These are phyloP conservation scores for Agelastica alni DNA, from an alignment of 2,888 invertebrate species.

Conservation along the genomic window DNA sequence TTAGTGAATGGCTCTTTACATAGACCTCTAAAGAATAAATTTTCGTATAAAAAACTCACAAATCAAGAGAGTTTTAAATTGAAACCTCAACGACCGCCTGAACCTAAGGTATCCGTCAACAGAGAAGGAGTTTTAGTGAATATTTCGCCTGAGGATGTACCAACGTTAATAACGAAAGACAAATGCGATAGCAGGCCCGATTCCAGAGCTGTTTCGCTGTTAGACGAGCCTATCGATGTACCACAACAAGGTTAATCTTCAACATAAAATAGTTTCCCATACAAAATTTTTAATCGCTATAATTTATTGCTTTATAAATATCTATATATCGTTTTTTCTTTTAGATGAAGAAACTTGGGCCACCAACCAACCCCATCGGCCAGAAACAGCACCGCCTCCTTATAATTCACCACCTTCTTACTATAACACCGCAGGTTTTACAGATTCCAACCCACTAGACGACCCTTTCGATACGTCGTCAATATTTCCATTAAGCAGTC, in stretches of 20 bases:
- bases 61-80: conserved; percentile 62
- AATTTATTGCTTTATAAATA: too few species aligned
- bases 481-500: conserved; percentile 30
- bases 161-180: conserved; percentile 30
- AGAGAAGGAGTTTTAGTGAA: conserved; percentile 76
- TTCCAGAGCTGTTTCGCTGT: conserved; percentile 59
- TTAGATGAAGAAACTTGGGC: conserved; percentile 34
- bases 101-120: conserved; percentile 48
- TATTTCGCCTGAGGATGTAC: conserved; percentile 62
- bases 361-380: conserved; percentile 10
- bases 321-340: too few species aligned
- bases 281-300: too few species aligned
- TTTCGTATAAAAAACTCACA: conserved; percentile 80
- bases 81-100: conserved; percentile 57
- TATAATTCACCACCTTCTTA: conserved; percentile 63
- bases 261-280: too few species aligned
- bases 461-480: conserved; percentile 73
- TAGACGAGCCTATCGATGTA: conserved; percentile 77
- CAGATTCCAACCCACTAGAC: conserved; percentile 39
- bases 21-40: conserved; percentile 64
- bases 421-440: conserved; percentile 56
- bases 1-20: conserved; percentile 39
- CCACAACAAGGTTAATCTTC: conserved; percentile 66
- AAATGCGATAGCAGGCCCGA: conserved; percentile 21
- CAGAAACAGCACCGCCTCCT: conserved; percentile 54